Evolutionary conservation across 2,797 vertebrate genomes (phyloP).

Genomic region (Anas capensis): DNA sequence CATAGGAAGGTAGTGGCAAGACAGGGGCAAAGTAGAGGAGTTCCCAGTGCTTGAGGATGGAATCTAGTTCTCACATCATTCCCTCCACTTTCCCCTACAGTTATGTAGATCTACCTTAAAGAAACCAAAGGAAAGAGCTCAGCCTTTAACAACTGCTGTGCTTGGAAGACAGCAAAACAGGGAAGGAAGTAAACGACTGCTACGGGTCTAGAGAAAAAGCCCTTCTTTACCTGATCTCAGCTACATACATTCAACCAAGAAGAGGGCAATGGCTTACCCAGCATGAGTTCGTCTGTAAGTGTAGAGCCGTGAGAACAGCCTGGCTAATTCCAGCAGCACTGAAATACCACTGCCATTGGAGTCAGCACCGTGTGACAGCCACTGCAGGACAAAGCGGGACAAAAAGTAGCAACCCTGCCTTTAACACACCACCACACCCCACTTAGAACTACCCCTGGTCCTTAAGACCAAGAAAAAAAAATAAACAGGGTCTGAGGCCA

Average conservation of each 20-base stretch:
- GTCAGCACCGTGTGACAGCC: slow-evolving; percentile 95
- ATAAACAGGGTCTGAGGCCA: not conserved
- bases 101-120: not conserved
- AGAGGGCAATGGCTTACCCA: slow-evolving; percentile 80
- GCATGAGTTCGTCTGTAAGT: slow-evolving; percentile 97
- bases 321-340: slow-evolving; percentile 92
- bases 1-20: not conserved
- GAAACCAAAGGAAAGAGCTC: not conserved
- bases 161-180: not conserved
- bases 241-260: not conserved
- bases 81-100: not conserved
- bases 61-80: not conserved
- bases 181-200: not conserved
- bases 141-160: not conserved
- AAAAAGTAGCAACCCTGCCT: not conserved
- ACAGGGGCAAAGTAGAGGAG: not conserved
- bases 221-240: not conserved
- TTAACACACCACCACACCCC: not conserved
- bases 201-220: not conserved
- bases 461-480: not conserved
- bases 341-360: slow-evolving; percentile 95
- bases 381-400: slow-evolving; percentile 77
- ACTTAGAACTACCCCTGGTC: not conserved
- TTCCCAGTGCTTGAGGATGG: not conserved
- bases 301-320: slow-evolving; percentile 96